Conservation (phyloP, 2,888 invertebrate species). For the Koerneria pararmatus region DNA sequence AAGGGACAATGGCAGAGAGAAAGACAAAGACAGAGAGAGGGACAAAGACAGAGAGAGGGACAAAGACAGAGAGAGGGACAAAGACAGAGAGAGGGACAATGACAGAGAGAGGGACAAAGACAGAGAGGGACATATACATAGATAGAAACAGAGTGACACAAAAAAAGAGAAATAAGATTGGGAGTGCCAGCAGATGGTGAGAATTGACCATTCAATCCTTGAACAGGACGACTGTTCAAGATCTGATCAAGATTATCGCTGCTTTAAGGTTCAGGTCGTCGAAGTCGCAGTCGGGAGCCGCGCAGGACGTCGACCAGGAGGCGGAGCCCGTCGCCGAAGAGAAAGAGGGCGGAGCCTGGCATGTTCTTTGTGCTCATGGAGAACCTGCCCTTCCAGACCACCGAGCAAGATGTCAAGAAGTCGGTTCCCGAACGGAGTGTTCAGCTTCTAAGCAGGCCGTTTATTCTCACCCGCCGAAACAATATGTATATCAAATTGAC, state of each 20-base stretch:
- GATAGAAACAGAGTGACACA: neutral
- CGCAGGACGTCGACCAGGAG: constrained; percentile 19
- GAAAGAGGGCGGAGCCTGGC: constrained; percentile 13
- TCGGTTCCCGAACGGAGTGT: constrained; percentile 27
- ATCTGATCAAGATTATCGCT: too few relatives aligned
- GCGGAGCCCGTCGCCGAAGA: constrained; percentile 20
- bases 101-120: constrained; percentile 10
- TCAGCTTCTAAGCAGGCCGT: neutral
- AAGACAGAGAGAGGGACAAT: constrained; percentile 21
- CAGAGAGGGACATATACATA: too few relatives aligned
- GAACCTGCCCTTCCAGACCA: constrained; percentile 47
- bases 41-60: too few relatives aligned
- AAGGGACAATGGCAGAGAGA: too few relatives aligned
- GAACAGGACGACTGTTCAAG: too few relatives aligned
- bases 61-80: too few relatives aligned
- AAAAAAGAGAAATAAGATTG: neutral
- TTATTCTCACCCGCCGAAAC: neutral
- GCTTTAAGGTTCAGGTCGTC: too few relatives aligned
- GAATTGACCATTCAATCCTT: too few relatives aligned
- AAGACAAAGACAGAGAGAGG: constrained; percentile 8
- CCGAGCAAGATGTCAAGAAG: constrained; percentile 40
- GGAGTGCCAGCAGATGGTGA: too few relatives aligned
- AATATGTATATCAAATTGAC: too few relatives aligned
- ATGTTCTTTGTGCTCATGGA: constrained; percentile 42
- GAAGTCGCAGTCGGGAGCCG: constrained; percentile 1